These are phyloP conservation scores for Chionomys nivalis DNA, from an alignment of 2,113 vertebrate genomes.

Conservation along the genomic window DNA sequence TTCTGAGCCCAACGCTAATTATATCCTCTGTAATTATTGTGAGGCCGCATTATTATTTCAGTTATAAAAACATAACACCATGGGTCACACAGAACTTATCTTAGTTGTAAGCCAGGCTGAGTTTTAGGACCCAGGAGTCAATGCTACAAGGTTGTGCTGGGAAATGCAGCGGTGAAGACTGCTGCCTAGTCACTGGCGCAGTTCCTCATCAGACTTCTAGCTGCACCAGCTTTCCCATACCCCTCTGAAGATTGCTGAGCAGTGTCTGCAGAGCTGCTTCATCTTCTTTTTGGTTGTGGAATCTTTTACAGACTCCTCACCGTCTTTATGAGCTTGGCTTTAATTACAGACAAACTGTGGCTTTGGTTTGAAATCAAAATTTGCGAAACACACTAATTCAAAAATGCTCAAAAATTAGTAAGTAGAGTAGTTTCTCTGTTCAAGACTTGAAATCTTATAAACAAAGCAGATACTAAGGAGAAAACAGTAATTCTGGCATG, in stretches of 20 bases:
- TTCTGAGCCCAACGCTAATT: not conserved
- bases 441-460: conserved; percentile 42
- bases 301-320: conserved; percentile 2
- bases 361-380: conserved; percentile 37
- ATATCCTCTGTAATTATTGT: not conserved
- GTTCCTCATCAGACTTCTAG: not conserved
- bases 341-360: conserved; percentile 42
- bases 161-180: not conserved
- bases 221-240: not conserved
- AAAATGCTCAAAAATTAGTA: conserved; percentile 29
- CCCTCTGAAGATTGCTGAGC: not conserved
- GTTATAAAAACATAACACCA: not conserved
- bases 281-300: not conserved
- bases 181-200: not conserved
- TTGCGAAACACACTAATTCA: conserved; percentile 32
- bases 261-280: conserved; percentile 1
- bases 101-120: conserved; percentile 17
- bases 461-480: conserved; percentile 7
- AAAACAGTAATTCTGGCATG: not conserved
- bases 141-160: not conserved
- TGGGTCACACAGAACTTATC: not conserved
- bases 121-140: conserved; percentile 31
- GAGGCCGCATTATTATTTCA: not conserved
- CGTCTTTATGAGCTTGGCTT: not conserved
- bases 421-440: conserved; percentile 12